Conservation (phyloP, 1,140 invertebrate genomes). For the Laupala kohalensis region DNA sequence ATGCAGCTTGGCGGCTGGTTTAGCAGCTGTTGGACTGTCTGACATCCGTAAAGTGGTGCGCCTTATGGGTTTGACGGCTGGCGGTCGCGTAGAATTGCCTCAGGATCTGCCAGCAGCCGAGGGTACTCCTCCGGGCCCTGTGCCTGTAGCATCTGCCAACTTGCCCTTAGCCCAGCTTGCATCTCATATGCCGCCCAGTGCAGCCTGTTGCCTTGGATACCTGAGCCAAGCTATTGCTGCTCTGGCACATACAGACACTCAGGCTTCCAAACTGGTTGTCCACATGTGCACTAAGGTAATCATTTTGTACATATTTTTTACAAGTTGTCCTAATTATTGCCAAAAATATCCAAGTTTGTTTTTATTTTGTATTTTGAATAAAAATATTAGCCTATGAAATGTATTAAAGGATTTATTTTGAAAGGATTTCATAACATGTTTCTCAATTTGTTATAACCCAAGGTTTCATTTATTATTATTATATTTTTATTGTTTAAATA, state of each 20-base stretch:
- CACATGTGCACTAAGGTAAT: conserved; percentile 45
- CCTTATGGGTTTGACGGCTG: conserved; percentile 47
- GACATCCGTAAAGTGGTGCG: conserved; percentile 44
- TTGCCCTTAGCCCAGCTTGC: conserved; percentile 2
- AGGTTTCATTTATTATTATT: no score
- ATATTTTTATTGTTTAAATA: no score
- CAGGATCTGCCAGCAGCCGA: conserved; percentile 1
- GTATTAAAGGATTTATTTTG: no score
- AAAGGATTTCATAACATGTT: no score
- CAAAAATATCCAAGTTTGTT: no score
- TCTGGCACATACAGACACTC: conserved; percentile 37
- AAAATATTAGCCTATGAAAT: no score
- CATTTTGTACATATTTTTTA: not conserved
- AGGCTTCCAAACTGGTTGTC: conserved; percentile 40
- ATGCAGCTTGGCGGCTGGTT: conserved; percentile 35
- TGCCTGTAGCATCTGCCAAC: not conserved
- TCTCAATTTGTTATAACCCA: no score
- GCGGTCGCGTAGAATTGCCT: conserved; percentile 33
- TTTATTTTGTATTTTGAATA: no score
- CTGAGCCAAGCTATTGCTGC: conserved; percentile 41
- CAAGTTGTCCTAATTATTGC: no score
- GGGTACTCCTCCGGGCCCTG: not conserved
- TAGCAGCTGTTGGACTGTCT: conserved; percentile 42
- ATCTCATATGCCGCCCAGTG: conserved; percentile 21
- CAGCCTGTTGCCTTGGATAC: conserved; percentile 33